A percentile compares a stretch with the other conserved stretches of the same genome.
Conservation (phyloP, 64 coral and sea anemone species). For the Anthopleura sola region DNA sequence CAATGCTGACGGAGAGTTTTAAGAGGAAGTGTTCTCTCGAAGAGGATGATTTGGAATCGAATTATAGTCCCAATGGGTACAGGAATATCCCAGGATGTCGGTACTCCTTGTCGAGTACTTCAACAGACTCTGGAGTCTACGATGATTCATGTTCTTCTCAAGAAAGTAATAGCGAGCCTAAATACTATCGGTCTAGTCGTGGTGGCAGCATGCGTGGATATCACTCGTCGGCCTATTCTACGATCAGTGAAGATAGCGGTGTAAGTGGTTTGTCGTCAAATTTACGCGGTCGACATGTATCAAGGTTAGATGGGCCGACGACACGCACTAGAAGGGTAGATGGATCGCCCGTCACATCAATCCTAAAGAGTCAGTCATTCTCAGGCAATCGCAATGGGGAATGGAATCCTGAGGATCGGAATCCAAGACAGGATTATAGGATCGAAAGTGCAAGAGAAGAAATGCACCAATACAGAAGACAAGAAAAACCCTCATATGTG, state of each 20-base stretch:
- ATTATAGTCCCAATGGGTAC: background rate
- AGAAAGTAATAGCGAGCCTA: slow-evolving; percentile 44
- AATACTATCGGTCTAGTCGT: slow-evolving; percentile 5
- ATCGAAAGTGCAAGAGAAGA: background rate
- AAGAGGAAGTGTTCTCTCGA: slow-evolving; percentile 45
- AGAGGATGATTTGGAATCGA: background rate
- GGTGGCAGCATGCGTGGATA: background rate
- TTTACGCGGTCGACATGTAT: background rate
- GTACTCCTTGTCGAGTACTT: slow-evolving; percentile 57
- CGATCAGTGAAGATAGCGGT: slow-evolving; percentile 19
- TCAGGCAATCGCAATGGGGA: slow-evolving; percentile 33
- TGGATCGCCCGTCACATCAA: background rate
- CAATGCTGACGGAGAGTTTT: slow-evolving; percentile 54
- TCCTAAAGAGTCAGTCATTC: slow-evolving; percentile 48
- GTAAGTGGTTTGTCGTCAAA: background rate
- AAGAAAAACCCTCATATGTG: background rate
- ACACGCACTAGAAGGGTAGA: background rate
- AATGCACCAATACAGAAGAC: background rate
- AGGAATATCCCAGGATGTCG: slow-evolving; percentile 57
- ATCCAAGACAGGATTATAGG: background rate
- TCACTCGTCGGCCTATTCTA: slow-evolving; percentile 1
- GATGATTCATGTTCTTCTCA: slow-evolving; percentile 41
- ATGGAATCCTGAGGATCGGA: background rate
- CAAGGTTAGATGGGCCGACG: background rate
- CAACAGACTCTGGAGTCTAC: slow-evolving; percentile 61